Conservation (phyloP, 2,797 vertebrate species). For the Pangasius krempfi region DNA sequence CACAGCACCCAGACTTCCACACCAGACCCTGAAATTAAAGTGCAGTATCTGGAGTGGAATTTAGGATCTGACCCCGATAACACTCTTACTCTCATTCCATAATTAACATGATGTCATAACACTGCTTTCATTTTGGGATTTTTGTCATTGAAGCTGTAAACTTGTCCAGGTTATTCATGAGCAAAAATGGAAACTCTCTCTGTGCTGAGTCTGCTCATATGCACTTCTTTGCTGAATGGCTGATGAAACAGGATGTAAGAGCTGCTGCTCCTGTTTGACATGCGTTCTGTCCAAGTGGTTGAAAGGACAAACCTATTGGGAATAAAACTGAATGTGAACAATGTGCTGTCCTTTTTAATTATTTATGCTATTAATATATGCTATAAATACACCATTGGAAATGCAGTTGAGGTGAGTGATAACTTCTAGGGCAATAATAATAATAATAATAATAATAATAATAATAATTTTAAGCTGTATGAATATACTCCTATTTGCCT, state of each 20-base stretch:
- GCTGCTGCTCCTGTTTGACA: constrained; percentile 15
- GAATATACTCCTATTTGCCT: neutral
- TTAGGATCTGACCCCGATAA: neutral
- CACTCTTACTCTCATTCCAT: neutral
- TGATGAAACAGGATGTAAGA: constrained; percentile 55
- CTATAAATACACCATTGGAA: neutral
- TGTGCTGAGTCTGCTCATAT: neutral
- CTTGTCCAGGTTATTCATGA: neutral
- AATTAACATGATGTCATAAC: neutral
- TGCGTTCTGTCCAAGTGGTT: constrained; percentile 11
- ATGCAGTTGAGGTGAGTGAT: neutral
- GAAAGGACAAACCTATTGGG: constrained; percentile 18
- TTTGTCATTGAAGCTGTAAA: neutral
- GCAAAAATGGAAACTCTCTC: neutral
- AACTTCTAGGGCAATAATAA: neutral
- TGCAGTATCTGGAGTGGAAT: neutral
- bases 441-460: neutral
- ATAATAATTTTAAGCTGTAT: neutral
- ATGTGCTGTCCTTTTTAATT: neutral
- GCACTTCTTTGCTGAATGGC: constrained; percentile 23
- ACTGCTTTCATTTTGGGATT: neutral
- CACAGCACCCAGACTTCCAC: neutral
- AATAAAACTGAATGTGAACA: neutral
- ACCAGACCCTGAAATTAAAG: neutral
- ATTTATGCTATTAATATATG: neutral